Evolutionary conservation across 2,113 vertebrate genomes (phyloP).

Genomic region (Stegastes partitus): DNA sequence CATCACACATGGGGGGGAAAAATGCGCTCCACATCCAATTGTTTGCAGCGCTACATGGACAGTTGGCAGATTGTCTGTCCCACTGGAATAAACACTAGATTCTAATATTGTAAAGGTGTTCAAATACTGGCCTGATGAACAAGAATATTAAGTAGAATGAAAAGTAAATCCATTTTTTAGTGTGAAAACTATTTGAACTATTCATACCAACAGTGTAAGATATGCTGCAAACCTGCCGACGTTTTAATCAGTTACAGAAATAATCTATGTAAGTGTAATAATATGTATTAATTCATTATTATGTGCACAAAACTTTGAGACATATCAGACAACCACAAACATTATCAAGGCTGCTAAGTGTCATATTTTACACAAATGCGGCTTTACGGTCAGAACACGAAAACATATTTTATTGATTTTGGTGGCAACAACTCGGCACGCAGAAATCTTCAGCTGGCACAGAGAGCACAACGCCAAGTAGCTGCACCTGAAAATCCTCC

Average conservation of each 20-base stretch:
- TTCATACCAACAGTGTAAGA: neutral
- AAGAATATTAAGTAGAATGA: slow-evolving; percentile 2
- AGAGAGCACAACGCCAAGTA: neutral
- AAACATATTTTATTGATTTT: neutral
- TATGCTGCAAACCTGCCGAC: neutral
- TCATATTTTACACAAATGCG: slow-evolving; percentile 6
- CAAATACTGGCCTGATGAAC: slow-evolving; percentile 4
- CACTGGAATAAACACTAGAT: slow-evolving; percentile 5
- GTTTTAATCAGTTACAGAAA: slow-evolving; percentile 2
- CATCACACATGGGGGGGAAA: neutral
- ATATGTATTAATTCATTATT: neutral
- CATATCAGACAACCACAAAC: slow-evolving; percentile 24
- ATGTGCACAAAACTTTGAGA: slow-evolving; percentile 2
- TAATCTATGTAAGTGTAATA: slow-evolving; percentile 11
- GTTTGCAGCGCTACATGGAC: slow-evolving; percentile 27
- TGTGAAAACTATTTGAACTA: neutral
- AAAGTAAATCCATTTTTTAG: neutral
- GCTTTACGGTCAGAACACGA: neutral
- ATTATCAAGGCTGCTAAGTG: slow-evolving; percentile 69
- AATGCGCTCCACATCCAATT: slow-evolving; percentile 2
- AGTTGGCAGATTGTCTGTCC: slow-evolving; percentile 7
- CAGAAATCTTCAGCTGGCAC: neutral
- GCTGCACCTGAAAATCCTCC: neutral
- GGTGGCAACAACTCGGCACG: neutral
- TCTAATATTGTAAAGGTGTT: slow-evolving; percentile 23